phyloP scores from a whole-genome alignment of 2,797 vertebrate genomes.

The Falco columbarius region DNA sequence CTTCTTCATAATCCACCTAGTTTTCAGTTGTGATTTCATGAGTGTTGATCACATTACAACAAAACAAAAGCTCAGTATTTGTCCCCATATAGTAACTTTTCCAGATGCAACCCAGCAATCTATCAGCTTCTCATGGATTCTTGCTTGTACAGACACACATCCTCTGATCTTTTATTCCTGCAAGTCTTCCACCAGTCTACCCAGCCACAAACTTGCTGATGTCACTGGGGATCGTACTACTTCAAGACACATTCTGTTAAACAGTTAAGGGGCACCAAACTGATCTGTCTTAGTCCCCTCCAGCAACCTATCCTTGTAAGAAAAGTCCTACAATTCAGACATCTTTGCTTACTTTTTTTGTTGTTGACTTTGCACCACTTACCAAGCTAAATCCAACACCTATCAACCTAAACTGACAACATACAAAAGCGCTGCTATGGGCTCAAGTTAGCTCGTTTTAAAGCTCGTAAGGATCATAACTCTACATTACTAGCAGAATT shows the following conservation, averaged over 20 bases:
- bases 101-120: neutral
- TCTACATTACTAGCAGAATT: neutral
- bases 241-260: neutral
- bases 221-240: neutral
- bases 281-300: neutral
- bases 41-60: neutral
- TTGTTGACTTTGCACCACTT: neutral
- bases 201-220: neutral
- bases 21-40: neutral
- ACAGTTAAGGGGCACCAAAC: neutral
- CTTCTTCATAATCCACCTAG: neutral
- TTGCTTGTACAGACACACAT: neutral
- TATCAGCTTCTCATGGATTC: neutral
- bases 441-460: neutral
- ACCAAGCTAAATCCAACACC: neutral
- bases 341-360: neutral
- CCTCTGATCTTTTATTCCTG: neutral
- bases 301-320: neutral
- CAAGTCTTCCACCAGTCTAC: neutral
- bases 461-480: neutral
- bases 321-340: neutral
- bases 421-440: neutral
- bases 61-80: slow-evolving; percentile 29
- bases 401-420: neutral
- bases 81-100: neutral